Conservation (phyloP, 2,797 vertebrate genomes). For the Halcyon smyrnensis region DNA sequence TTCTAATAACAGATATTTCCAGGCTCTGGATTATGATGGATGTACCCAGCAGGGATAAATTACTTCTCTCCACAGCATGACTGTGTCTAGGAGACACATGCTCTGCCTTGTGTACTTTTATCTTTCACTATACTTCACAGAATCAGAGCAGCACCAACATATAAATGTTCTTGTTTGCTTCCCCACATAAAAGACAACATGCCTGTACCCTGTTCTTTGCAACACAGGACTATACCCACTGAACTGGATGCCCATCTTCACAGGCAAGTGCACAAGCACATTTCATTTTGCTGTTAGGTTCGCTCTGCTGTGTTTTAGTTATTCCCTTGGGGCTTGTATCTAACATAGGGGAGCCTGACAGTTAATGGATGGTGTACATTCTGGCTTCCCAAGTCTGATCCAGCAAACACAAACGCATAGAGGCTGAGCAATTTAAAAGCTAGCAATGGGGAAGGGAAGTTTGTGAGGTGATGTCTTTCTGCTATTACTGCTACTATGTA, state of each 20-base stretch:
- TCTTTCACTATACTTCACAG: constrained; percentile 40
- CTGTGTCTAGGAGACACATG: constrained; percentile 52
- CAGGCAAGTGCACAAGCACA: not conserved
- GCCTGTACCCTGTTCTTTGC: not conserved
- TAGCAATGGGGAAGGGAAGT: not conserved
- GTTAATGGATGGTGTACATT: constrained; percentile 6
- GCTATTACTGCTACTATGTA: not conserved
- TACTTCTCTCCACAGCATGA: constrained; percentile 59
- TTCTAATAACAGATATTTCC: constrained; percentile 43
- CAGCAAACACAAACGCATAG: not conserved
- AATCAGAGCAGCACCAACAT: constrained; percentile 42
- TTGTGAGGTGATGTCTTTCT: not conserved
- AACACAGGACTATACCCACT: not conserved
- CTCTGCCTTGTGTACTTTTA: constrained; percentile 58
- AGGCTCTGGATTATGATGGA: constrained; percentile 57
- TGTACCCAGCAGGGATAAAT: constrained; percentile 67
- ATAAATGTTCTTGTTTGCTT: constrained; percentile 60
- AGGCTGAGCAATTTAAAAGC: not conserved
- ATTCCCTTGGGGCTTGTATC: not conserved
- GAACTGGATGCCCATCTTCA: constrained; percentile 32
- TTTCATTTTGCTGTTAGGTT: constrained; percentile 19
- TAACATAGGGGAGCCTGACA: not conserved
- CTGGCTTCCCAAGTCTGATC: not conserved
- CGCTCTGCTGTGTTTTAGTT: not conserved
- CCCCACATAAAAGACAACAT: constrained; percentile 30